Evolutionary conservation across 2,888 invertebrate species (phyloP).

Genomic region (Tenthredo notha): DNA sequence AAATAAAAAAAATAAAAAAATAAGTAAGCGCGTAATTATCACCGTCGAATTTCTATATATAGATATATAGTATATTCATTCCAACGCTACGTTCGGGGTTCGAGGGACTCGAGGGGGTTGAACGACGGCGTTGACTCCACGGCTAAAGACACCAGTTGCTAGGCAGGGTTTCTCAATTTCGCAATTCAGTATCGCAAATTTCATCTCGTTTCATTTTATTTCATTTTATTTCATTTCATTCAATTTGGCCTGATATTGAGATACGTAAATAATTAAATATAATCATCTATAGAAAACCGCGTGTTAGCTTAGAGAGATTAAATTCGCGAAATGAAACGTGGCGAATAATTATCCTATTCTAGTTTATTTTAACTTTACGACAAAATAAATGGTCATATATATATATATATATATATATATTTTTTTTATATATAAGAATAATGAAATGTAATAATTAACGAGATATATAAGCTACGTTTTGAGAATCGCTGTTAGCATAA

Average conservation of each 20-base stretch:
- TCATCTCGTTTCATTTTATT: too few relatives aligned
- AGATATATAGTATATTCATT: background rate
- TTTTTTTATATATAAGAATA: too few relatives aligned
- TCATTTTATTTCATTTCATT: background rate
- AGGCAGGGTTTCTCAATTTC: slow-evolving; percentile 74
- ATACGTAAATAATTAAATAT: too few relatives aligned
- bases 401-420: too few relatives aligned
- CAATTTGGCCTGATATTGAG: background rate
- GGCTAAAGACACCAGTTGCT: slow-evolving; percentile 74
- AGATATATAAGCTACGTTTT: background rate
- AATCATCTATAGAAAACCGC: too few relatives aligned
- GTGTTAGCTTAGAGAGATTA: too few relatives aligned
- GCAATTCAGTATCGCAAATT: slow-evolving; percentile 58
- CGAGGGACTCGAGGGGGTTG: slow-evolving; percentile 10
- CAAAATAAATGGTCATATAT: too few relatives aligned
- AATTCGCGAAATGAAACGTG: too few relatives aligned
- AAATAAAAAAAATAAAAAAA: background rate
- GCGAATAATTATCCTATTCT: too few relatives aligned
- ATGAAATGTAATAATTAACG: too few relatives aligned
- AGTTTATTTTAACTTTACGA: too few relatives aligned
- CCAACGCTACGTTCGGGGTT: background rate
- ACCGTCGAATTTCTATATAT: background rate
- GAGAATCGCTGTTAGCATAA: slow-evolving; percentile 55
- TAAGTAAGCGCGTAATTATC: background rate
- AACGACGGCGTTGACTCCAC: slow-evolving; percentile 21